These are phyloP conservation scores for Sesia bembeciformis DNA, from an alignment of 2,888 invertebrate genomes.

Conservation along the genomic window DNA sequence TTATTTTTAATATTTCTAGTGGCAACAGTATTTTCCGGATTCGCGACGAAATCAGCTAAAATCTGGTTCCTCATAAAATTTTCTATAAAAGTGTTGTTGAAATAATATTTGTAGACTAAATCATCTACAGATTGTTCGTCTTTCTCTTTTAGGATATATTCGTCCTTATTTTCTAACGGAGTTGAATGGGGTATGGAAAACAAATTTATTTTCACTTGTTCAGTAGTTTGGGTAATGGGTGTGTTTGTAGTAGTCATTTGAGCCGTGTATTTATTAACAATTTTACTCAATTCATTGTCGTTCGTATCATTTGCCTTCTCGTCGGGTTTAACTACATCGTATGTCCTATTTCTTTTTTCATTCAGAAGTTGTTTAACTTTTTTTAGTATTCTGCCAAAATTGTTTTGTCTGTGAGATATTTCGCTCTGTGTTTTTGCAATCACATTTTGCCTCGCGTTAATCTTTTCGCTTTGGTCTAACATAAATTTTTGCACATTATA, in stretches of 20 bases:
- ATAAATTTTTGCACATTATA: constrained; percentile 53
- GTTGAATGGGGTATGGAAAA: constrained; percentile 39
- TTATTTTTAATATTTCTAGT: constrained; percentile 33
- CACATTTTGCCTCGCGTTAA: constrained; percentile 44
- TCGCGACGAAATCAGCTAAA: constrained; percentile 24
- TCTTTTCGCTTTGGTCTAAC: constrained; percentile 55
- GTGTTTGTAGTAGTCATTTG: constrained; percentile 4
- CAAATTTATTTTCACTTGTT: constrained; percentile 52
- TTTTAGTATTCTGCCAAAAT: constrained; percentile 50
- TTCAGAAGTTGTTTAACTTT: constrained; percentile 45
- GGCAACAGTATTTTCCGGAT: constrained; percentile 17
- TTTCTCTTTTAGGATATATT: constrained; percentile 50
- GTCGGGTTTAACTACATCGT: too few species aligned
- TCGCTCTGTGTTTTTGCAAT: constrained; percentile 56
- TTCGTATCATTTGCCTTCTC: too few species aligned
- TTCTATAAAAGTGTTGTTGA: constrained; percentile 62
- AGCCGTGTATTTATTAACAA: constrained; percentile 2
- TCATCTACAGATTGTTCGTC: constrained; percentile 53
- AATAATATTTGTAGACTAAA: constrained; percentile 61
- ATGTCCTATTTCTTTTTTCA: too few species aligned
- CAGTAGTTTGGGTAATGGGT: constrained; percentile 19
- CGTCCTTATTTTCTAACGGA: constrained; percentile 41
- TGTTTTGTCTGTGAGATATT: constrained; percentile 54
- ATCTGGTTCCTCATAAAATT: constrained; percentile 49
- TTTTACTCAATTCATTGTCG: constrained; percentile 7